These are phyloP conservation scores for Phocoena sinus DNA, from an alignment of 2,113 vertebrate species.

Conservation along the genomic window DNA sequence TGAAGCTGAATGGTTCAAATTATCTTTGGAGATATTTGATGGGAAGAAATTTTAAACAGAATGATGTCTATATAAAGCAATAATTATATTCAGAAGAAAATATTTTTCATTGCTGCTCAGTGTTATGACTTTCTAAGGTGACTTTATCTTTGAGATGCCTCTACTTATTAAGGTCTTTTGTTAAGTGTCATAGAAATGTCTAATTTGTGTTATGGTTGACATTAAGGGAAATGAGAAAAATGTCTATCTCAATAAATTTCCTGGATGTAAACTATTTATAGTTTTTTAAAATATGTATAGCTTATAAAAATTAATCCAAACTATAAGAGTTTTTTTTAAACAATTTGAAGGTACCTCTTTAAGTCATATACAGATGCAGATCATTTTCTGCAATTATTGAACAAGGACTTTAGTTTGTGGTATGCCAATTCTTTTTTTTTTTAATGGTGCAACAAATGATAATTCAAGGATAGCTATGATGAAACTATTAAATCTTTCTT, in stretches of 20 bases:
- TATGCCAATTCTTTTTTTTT: not conserved
- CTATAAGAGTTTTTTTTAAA: not conserved
- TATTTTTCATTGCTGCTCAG: not conserved
- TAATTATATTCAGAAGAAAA: not conserved
- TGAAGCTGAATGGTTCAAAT: not conserved
- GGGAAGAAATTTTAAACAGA: not conserved
- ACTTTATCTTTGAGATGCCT: not conserved
- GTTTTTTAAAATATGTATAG: not conserved
- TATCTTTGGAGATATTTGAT: not conserved
- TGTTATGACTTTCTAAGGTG: not conserved
- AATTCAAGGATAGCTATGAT: not conserved
- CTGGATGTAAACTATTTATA: not conserved
- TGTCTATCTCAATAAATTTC: not conserved
- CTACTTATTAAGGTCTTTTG: not conserved
- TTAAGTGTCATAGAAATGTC: not conserved
- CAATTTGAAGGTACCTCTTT: not conserved
- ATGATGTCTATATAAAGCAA: not conserved
- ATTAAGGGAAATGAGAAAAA: not conserved
- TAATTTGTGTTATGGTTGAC: not conserved
- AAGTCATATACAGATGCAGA: not conserved
- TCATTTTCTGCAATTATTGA: not conserved
- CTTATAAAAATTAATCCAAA: not conserved
- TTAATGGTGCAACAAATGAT: not conserved
- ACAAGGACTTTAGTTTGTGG: not conserved
- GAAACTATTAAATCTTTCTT: not conserved